phyloP scores from a whole-genome alignment of 2,113 vertebrate species.

The Nycticebus coucang region DNA sequence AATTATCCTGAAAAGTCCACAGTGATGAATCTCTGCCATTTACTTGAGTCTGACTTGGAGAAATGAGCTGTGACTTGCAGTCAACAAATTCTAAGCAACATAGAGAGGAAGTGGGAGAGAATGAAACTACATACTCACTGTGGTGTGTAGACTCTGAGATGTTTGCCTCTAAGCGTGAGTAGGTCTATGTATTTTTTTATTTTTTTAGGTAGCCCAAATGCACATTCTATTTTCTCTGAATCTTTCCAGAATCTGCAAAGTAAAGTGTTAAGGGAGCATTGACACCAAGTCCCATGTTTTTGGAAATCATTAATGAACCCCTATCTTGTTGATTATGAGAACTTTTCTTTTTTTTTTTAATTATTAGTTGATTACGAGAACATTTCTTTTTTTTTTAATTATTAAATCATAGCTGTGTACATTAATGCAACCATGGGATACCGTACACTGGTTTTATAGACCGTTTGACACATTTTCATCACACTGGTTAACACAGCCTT shows the following conservation, averaged over 20 bases:
- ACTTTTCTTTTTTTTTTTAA: no score
- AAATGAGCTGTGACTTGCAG: background rate
- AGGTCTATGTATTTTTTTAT: background rate
- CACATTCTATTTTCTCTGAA: background rate
- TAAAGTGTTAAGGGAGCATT: background rate
- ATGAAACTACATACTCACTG: background rate
- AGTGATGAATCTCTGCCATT: background rate
- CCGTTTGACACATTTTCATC: no score
- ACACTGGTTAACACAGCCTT: no score
- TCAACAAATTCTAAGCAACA: slow-evolving; percentile 4
- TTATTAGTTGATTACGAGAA: no score
- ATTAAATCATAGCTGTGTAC: no score
- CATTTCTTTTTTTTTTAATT: no score
- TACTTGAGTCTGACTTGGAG: background rate
- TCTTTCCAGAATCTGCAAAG: slow-evolving; percentile 28
- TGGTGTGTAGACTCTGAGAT: slow-evolving; percentile 4
- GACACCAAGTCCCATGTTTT: background rate
- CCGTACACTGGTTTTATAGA: no score
- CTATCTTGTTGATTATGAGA: background rate
- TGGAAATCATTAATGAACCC: background rate
- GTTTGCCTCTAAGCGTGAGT: background rate
- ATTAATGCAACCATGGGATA: no score
- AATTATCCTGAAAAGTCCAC: background rate
- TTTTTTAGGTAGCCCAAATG: background rate
- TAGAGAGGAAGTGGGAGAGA: slow-evolving; percentile 34